Evolutionary conservation across 64 coral and sea anemone genomes (phyloP), one percentile per base, ranked within the genome.

Genomic region (Montipora capricornis): DNA sequence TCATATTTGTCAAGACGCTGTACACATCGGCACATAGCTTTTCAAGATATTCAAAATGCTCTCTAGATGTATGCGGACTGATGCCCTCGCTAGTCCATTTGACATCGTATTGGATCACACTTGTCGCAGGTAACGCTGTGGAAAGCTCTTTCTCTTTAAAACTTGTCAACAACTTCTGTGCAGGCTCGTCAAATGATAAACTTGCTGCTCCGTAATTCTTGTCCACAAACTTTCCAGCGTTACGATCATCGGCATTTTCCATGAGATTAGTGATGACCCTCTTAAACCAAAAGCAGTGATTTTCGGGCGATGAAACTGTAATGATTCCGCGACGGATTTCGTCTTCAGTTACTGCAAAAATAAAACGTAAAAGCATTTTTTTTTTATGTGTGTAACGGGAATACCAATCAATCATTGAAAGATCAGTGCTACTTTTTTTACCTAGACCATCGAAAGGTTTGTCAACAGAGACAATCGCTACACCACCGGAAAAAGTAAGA

Each of bases 201-300:
- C 83, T 73, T 3, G 66, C 61, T 12, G 82, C 76, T 52, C 93
- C 93, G 89, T 93, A 99, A 0, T 88, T 88, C 94, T 99, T 99
- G 75, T 99, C 98, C 8, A 99, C 74, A 73, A 96, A 99, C 20
- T 81, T 96, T 20, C 92, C 98, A 15, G 92, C 85, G 67, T 96
- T 96, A 24, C 79, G 76, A 15, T 93, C 80, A 4, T 79, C 66
- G 50, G 64, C 53, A 89, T 99, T 94, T 22, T 94, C 49, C 13
- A 88, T 47, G 46, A 99, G 58, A 78, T 99, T 70, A 1, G 92
- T 92, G 10, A 99, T 99, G 3, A 92, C 93, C 2, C 98, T 66
- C 55, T 96, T 99, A 44, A 99, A 99, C 98, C 98, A 99, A 59
- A 99, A 80, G 47, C 95, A 96, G 53, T 99, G 98, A 44, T 94